Evolutionary conservation across 2,113 vertebrate genomes (phyloP), one percentile per base, ranked within the genome.

Genomic region (Sclerurus mexicanus): DNA sequence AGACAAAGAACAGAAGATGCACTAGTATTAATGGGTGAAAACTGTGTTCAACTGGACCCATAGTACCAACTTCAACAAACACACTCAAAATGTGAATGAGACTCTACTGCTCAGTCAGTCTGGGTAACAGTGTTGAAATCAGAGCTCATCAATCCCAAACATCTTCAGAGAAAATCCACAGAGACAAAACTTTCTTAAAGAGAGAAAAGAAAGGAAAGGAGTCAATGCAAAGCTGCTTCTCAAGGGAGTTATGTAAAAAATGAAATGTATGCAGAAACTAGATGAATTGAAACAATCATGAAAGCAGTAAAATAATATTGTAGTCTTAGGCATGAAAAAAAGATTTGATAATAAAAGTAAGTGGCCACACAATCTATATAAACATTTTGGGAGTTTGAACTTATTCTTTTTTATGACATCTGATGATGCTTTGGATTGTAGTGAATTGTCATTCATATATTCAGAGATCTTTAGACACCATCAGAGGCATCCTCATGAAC

Each of bases 121-220:
- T 74, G 40, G 46, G 50, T 86, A 74, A 64, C 14, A 42, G 47
- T 33, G 50, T 42, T 81, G 42, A 89, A 84, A 80, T 81, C 80
- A 62, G 42, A 86, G 40, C 50, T 86, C 40, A 49, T 77, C 68
- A 77, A 17, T 84, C 91, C 59, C 37, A 87, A 74, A 71, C 15
- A 44, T 62, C 68, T 89, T 89, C 68, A 89, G 72, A 74, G 83
- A 74, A 95, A 96, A 95, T 46, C 80, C 39, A 69, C 44, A 90
- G 84, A 74, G 68, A 46, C 15, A 50, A 37, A 87, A 84, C 42
- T 89, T 89, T 42, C 89, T 94, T 84, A 42, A 92, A 75, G 85
- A 71, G 62, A 67, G 42, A 37, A 79, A 87, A 67, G 55, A 87
- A 76, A 85, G 44, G 93, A 90, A 82, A 73, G 4, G 4, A 89